These are phyloP conservation scores for Scomber japonicus DNA, from an alignment of 2,113 vertebrate genomes.

Conservation along the genomic window DNA sequence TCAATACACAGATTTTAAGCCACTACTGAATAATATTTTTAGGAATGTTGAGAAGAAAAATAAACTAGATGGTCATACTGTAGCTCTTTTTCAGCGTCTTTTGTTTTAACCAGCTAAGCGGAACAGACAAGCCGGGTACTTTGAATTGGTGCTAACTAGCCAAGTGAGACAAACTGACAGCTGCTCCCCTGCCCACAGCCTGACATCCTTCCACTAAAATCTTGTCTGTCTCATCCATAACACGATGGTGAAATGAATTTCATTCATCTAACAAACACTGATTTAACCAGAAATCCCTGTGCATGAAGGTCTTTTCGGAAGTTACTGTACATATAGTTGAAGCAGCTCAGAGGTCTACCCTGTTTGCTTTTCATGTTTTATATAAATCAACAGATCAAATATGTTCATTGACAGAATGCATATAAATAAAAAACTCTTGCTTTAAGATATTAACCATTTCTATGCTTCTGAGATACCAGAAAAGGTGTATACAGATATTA, in stretches of 20 bases:
- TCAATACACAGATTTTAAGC: constrained; percentile 8
- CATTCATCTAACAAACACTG: constrained; percentile 43
- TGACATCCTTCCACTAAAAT: constrained; percentile 67
- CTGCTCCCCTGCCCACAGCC: constrained; percentile 64
- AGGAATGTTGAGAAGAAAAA: constrained; percentile 11
- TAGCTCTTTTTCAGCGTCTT: constrained; percentile 39
- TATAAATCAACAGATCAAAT: constrained; percentile 11
- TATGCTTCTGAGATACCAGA: neutral
- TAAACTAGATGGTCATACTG: constrained; percentile 14
- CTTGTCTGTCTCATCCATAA: constrained; percentile 66
- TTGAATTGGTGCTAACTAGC: constrained; percentile 71
- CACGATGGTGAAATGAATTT: constrained; percentile 63
- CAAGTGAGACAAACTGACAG: constrained; percentile 76
- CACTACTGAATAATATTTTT: constrained; percentile 16
- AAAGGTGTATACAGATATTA: neutral
- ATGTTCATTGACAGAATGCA: constrained; percentile 1
- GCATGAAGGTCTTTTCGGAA: constrained; percentile 10
- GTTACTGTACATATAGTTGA: neutral
- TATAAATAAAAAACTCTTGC: constrained; percentile 1
- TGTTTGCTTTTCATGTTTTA: neutral
- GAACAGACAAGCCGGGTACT: constrained; percentile 64
- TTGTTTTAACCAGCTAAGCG: constrained; percentile 60
- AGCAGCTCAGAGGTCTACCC: neutral
- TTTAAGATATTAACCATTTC: neutral
- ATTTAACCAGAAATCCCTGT: constrained; percentile 22